Conservation (phyloP, 2,113 vertebrate genomes). For the Peromyscus leucopus region DNA sequence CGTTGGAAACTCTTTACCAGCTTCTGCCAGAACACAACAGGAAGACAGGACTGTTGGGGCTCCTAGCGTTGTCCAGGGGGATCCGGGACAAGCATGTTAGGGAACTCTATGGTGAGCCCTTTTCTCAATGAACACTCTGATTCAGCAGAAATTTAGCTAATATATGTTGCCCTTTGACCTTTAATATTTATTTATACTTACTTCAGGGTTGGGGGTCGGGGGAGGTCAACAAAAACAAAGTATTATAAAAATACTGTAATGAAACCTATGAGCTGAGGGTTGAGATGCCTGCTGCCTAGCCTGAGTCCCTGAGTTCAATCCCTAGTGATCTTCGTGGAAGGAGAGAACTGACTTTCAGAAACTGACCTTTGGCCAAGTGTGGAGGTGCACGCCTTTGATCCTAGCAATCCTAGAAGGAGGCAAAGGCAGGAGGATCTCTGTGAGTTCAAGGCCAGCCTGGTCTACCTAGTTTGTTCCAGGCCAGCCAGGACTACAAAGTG, state of each 20-base stretch:
- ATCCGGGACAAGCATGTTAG: no score
- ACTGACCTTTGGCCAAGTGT: neutral
- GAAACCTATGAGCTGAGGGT: neutral
- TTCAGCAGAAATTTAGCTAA: neutral
- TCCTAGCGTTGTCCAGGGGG: no score
- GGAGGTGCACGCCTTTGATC: neutral
- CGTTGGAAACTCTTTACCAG: no score
- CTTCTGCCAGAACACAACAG: neutral
- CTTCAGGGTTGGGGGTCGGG: neutral
- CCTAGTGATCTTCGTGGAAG: neutral
- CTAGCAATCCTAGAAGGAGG: neutral
- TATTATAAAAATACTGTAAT: neutral
- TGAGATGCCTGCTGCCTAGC: neutral
- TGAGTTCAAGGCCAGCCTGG: neutral
- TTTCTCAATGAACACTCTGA: neutral
- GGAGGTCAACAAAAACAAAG: no score
- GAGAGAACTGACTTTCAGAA: neutral
- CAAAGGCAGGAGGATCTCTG: neutral
- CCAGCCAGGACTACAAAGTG: neutral
- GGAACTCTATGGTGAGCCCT: neutral
- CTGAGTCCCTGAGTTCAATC: neutral
- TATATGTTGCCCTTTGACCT: neutral
- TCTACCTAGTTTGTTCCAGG: neutral
- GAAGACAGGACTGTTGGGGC: neutral
- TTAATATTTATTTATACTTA: neutral